These are phyloP conservation scores for Macrotus californicus DNA, from an alignment of 2,113 vertebrate species.

Conservation along the genomic window DNA sequence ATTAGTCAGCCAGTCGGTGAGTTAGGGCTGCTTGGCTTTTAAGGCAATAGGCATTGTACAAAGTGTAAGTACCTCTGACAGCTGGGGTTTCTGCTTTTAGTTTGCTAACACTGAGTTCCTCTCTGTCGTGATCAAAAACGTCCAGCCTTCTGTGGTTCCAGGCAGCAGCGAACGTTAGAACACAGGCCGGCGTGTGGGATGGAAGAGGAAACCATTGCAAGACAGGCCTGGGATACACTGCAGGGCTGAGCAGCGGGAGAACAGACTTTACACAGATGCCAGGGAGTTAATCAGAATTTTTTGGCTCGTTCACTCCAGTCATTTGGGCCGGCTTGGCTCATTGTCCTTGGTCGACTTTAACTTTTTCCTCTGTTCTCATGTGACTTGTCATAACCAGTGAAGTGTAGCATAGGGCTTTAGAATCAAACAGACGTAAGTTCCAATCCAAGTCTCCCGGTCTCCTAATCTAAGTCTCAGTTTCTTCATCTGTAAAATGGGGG, in stretches of 20 bases:
- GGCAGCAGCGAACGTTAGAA: neutral
- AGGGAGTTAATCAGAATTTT: neutral
- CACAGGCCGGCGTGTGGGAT: neutral
- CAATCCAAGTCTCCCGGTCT: neutral
- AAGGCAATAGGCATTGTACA: constrained; percentile 18
- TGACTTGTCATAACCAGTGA: neutral
- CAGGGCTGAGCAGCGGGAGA: neutral
- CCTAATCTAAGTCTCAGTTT: neutral
- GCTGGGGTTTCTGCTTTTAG: neutral
- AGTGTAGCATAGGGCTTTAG: neutral
- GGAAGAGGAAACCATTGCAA: neutral
- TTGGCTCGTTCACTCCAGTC: neutral
- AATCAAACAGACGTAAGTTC: neutral
- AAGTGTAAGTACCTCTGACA: neutral
- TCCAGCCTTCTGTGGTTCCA: neutral
- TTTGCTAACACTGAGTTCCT: neutral
- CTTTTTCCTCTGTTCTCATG: neutral
- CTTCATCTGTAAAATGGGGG: neutral
- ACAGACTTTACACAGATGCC: neutral
- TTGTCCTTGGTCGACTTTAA: neutral
- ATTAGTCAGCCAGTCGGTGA: constrained; percentile 59
- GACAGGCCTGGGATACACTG: neutral
- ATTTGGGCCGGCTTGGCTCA: neutral
- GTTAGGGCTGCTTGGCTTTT: constrained; percentile 37
- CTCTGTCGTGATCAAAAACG: neutral